These are phyloP conservation scores for Phocoena sinus DNA, from an alignment of 2,113 vertebrate species.

Conservation along the genomic window DNA sequence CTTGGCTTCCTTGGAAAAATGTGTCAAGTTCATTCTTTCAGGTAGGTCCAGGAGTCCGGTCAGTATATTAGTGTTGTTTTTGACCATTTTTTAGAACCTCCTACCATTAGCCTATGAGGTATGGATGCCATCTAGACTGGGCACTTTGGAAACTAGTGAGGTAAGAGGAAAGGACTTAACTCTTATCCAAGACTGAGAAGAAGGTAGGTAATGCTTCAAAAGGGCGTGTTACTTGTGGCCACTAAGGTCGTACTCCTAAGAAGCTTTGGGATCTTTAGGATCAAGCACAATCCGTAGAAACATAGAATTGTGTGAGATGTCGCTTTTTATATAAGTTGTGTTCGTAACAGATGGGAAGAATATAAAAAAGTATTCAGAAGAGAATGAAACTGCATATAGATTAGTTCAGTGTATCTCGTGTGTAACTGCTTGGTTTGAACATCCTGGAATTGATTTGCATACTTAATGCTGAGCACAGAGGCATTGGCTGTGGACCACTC, in stretches of 20 bases:
- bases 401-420: fast-evolving
- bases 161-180: background rate
- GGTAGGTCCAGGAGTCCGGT: background rate
- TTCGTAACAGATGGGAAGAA: background rate
- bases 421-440: background rate
- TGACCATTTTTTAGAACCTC: background rate
- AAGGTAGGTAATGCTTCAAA: background rate
- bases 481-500: background rate
- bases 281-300: fast-evolving
- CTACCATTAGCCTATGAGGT: fast-evolving
- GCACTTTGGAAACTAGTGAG: fast-evolving
- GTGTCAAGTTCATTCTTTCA: background rate
- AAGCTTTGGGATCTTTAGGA: fast-evolving
- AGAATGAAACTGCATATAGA: background rate
- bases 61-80: background rate
- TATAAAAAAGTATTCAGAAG: background rate
- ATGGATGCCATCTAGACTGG: fast-evolving
- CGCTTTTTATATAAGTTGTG: background rate
- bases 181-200: background rate
- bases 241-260: background rate
- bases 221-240: background rate
- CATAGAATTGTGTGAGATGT: background rate
- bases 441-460: too few species aligned
- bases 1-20: background rate
- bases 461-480: fast-evolving